Base-by-base conservation (phyloP, 92 coral and sea anemone species). In the Actinernus sp. region DNA sequence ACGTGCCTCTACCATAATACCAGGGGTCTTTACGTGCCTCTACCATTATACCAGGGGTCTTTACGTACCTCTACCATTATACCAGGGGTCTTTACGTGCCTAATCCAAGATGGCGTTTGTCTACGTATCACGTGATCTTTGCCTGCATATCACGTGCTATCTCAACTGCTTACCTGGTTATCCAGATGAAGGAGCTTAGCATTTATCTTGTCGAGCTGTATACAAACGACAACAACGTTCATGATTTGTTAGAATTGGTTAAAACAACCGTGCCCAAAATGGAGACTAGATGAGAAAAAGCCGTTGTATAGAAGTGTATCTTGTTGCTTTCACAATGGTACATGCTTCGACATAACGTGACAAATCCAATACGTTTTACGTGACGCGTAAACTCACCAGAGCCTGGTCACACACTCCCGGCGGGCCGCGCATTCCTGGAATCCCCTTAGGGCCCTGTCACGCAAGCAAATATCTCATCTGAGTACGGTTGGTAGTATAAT, bases 341-440 rank as follows among this genome's bases (percentile, higher is more conserved):
- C 7, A 14, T 7, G 41, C 14, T 7, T 14, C 14, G 7, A 36
- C 8, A 7, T 36, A 7, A 7, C 14, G 7, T 36, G 41, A 36
- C 7, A 7, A 7, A 7, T 7, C 41, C 8, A 36, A 7, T 36
- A 14, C 41, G 41, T 36, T 36, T 7, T 14, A 14, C 41, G 41
- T 36, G 7, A 36, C n/a, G n/a, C n/a, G n/a, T 26, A 3, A 43
- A 11, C 75, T 68, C 39, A 68, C 75, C 3, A 40, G 23, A 8
- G 47, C 50, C 23, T 68, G 50, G 54, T 68, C 63, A 39, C 75
- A 68, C 4, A 68, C 75, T 52, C 75, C 75, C 39, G 44, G 63
- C 49, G 6, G 26, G 31, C 58, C 58, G 11, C 8, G 49, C 8
- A 63, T 61, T 19, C 75, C 75, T 5, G 49, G 64, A 7, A 14